These are phyloP conservation scores for Tarsius wallacei DNA, from an alignment of 2,797 vertebrate species.

Conservation along the genomic window DNA sequence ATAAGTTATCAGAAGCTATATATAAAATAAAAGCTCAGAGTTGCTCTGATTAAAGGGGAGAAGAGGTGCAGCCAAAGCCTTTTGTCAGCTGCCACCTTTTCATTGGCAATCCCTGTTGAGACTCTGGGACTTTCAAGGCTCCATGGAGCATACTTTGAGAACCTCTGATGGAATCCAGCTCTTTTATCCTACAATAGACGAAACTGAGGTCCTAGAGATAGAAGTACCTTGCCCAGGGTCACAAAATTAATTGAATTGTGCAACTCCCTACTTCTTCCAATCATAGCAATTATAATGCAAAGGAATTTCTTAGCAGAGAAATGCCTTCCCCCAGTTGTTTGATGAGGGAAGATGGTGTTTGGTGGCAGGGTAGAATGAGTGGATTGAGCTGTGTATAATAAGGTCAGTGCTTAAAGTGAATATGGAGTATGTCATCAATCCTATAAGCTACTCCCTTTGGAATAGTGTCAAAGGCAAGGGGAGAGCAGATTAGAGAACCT, in stretches of 20 bases:
- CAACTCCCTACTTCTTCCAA: background rate
- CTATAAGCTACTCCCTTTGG: background rate
- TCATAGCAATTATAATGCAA: background rate
- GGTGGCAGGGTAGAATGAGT: background rate
- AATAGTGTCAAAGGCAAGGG: background rate
- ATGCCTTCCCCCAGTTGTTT: background rate
- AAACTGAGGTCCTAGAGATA: background rate
- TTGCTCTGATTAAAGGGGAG: background rate
- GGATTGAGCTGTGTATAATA: background rate
- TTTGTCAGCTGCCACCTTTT: background rate
- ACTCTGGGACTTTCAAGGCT: background rate
- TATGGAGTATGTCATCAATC: background rate
- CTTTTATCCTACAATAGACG: background rate
- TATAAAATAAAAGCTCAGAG: slow-evolving; percentile 10
- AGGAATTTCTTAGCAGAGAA: slow-evolving; percentile 42
- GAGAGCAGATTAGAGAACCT: background rate
- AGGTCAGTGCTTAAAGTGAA: background rate
- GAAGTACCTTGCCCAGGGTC: background rate
- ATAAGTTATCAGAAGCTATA: background rate
- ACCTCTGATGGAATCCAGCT: background rate
- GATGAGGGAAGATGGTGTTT: background rate
- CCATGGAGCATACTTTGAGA: background rate
- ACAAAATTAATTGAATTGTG: slow-evolving; percentile 23
- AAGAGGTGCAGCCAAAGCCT: background rate
- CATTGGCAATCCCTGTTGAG: background rate